Evolutionary conservation across 2,888 invertebrate species (phyloP).

Genomic region (Eumacrocentrus americanus): DNA sequence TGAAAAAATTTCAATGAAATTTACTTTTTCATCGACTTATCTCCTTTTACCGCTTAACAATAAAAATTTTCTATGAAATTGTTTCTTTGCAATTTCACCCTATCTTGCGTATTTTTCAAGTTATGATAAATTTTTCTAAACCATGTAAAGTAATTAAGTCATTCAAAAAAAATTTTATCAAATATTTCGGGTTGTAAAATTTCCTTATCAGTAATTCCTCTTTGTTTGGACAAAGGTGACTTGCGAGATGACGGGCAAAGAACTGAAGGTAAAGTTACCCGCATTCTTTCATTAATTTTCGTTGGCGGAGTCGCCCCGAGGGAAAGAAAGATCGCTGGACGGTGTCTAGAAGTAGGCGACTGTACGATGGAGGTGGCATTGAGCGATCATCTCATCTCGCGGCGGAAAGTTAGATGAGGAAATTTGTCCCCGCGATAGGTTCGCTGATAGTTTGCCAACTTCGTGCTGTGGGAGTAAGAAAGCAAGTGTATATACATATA

Average conservation of each 20-base stretch:
- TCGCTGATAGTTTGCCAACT: slow-evolving; percentile 58
- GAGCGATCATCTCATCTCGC: slow-evolving; percentile 60
- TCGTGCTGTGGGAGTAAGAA: slow-evolving; percentile 19
- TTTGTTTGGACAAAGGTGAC: not conserved
- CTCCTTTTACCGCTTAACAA: too few species aligned
- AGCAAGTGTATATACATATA: not conserved
- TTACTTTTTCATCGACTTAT: too few species aligned
- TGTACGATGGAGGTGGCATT: slow-evolving; percentile 48
- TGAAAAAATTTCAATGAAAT: too few species aligned
- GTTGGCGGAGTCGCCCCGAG: not conserved
- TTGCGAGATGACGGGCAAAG: not conserved
- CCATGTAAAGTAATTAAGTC: too few species aligned
- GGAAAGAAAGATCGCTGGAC: slow-evolving; percentile 21
- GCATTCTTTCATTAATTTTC: slow-evolving; percentile 27
- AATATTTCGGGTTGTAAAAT: too few species aligned
- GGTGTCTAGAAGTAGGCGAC: slow-evolving; percentile 8
- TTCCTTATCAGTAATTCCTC: too few species aligned
- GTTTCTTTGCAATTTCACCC: too few species aligned
- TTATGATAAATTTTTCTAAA: too few species aligned
- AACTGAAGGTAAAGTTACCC: slow-evolving; percentile 6
- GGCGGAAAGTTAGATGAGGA: slow-evolving; percentile 61
- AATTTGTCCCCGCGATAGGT: slow-evolving; percentile 60
- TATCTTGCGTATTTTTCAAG: too few species aligned
- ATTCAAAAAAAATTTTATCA: too few species aligned
- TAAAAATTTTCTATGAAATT: too few species aligned